Evolutionary conservation across 2,797 vertebrate genomes (phyloP).

Genomic region (Alosa sapidissima): DNA sequence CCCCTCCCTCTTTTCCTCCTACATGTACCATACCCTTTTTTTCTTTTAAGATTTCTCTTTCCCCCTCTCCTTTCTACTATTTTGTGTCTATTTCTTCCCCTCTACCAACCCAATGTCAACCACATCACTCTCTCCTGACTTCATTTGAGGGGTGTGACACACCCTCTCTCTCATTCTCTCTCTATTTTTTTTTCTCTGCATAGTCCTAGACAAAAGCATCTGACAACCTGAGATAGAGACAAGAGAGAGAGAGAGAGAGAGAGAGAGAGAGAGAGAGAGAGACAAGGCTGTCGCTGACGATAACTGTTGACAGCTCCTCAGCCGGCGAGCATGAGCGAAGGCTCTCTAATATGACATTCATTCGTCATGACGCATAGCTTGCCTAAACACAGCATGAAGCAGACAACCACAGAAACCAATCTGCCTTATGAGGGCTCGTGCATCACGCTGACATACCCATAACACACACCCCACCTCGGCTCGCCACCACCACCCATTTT

Average conservation of each 20-base stretch:
- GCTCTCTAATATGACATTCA: conserved; percentile 18
- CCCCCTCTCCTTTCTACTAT: conserved; percentile 14
- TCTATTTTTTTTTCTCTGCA: conserved; percentile 27
- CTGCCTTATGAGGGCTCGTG: background rate
- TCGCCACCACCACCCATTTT: background rate
- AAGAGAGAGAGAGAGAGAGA: conserved; percentile 14
- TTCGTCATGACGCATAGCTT: background rate
- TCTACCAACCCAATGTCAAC: background rate
- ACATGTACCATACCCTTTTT: background rate
- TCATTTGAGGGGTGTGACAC: no score
- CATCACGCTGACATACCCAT: background rate
- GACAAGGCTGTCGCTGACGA: background rate
- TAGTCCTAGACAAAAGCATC: background rate
- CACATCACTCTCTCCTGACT: background rate
- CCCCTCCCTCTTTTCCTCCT: background rate
- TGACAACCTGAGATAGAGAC: conserved; percentile 1
- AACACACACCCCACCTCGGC: no score
- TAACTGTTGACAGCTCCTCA: conserved; percentile 5
- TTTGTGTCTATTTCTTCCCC: background rate
- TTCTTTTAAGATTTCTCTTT: background rate
- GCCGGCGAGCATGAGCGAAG: background rate
- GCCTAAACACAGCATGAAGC: background rate
- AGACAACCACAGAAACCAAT: conserved; percentile 7
- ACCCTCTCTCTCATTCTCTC: background rate
- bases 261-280: conserved; percentile 17